A percentile compares a stretch with the other conserved stretches of the same genome.
Evolutionary conservation across 2,113 vertebrate genomes (phyloP).

Genomic region (Gasterosteus nipponicus): DNA sequence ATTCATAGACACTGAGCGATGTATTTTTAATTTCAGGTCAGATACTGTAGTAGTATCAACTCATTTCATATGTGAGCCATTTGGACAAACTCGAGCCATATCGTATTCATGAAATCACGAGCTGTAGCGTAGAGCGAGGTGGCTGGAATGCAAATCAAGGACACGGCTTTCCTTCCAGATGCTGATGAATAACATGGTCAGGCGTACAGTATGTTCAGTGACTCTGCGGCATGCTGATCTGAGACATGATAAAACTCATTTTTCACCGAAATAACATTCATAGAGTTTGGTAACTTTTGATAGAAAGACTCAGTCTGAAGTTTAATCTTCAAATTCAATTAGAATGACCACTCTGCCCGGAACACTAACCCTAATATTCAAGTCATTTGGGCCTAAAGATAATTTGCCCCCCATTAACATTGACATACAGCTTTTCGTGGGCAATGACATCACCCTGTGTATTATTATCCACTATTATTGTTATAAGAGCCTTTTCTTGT

Average conservation of each 20-base stretch:
- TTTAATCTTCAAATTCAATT: constrained; percentile 27
- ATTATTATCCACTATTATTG: constrained; percentile 51
- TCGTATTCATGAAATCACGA: constrained; percentile 57
- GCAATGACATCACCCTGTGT: constrained; percentile 64
- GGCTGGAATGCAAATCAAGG: constrained; percentile 43
- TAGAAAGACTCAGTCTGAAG: not conserved
- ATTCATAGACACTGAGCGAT: constrained; percentile 42
- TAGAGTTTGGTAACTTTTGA: not conserved
- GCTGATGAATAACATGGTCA: constrained; percentile 53
- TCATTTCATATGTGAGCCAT: constrained; percentile 37
- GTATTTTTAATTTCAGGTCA: constrained; percentile 28
- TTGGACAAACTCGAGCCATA: constrained; percentile 38
- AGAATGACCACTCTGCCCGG: constrained; percentile 26
- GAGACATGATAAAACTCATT: constrained; percentile 14
- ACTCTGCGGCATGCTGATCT: not conserved
- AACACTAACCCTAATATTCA: constrained; percentile 59
- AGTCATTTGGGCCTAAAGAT: constrained; percentile 58
- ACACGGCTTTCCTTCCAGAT: constrained; percentile 43
- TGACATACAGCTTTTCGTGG: constrained; percentile 61
- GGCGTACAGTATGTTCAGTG: not conserved
- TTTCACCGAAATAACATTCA: not conserved
- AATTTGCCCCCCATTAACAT: constrained; percentile 68
- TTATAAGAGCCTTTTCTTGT: constrained; percentile 23
- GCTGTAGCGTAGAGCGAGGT: constrained; percentile 25
- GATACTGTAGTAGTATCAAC: constrained; percentile 24